Evolutionary conservation across 2,797 vertebrate genomes (phyloP).

Genomic region (Morus bassanus): DNA sequence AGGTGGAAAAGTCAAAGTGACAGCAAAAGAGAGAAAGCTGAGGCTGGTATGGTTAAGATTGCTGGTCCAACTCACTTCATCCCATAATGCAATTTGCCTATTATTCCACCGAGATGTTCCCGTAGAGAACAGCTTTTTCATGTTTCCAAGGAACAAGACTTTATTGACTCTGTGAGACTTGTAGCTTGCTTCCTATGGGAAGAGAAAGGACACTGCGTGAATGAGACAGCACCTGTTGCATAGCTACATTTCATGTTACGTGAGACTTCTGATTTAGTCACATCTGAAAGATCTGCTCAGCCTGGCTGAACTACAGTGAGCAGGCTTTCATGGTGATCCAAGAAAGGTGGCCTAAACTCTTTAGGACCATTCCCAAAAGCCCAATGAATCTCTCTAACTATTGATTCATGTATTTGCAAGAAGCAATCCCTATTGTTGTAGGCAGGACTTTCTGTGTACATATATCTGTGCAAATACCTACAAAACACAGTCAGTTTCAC

Average conservation of each 20-base stretch:
- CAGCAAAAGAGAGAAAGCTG: background rate
- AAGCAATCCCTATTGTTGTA: background rate
- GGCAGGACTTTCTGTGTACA: background rate
- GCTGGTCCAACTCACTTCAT: constrained; percentile 79
- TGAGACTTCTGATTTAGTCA: background rate
- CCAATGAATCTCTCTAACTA: background rate
- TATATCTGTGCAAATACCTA: background rate
- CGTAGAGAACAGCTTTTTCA: constrained; percentile 86
- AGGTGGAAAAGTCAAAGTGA: background rate
- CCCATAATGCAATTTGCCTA: constrained; percentile 89
- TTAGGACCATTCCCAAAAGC: background rate
- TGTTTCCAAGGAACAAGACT: constrained; percentile 87
- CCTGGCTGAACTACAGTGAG: background rate
- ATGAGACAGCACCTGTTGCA: background rate
- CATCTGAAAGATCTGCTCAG: background rate
- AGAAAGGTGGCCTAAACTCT: background rate
- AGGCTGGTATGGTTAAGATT: background rate
- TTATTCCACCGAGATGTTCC: constrained; percentile 90
- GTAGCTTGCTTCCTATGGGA: constrained; percentile 81
- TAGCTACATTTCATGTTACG: background rate
- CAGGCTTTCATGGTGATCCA: background rate
- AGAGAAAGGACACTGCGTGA: background rate
- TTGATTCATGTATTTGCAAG: background rate
- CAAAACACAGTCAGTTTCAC: background rate
- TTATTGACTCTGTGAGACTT: constrained; percentile 86